Percentiles rank a stretch among this genome's conserved stretches.
These are phyloP conservation scores for Augochlora pura DNA, from an alignment of 1,140 invertebrate genomes.

Conservation along the genomic window DNA sequence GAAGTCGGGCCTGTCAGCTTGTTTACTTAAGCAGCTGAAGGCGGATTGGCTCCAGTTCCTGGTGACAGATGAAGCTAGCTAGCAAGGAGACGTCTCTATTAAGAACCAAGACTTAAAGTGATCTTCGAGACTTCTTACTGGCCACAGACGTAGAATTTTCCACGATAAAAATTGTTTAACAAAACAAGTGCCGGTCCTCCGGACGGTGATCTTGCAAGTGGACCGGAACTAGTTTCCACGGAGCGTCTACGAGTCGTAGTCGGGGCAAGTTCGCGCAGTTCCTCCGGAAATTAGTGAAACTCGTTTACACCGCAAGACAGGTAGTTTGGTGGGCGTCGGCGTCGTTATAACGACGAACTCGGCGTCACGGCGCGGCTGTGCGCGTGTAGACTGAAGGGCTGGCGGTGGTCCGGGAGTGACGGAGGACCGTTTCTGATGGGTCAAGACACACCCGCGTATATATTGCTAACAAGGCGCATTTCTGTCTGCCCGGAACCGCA, in stretches of 20 bases:
- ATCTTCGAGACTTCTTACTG: too few species aligned
- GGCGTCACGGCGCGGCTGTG: not conserved
- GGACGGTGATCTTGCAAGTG: too few species aligned
- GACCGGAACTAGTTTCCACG: slow-evolving; percentile 25
- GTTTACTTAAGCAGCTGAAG: too few species aligned
- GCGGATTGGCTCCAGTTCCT: too few species aligned
- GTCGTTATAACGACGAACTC: slow-evolving; percentile 54
- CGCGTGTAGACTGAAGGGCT: not conserved
- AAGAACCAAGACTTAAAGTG: too few species aligned
- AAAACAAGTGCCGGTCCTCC: too few species aligned
- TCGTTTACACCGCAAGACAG: slow-evolving; percentile 61
- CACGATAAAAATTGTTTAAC: too few species aligned
- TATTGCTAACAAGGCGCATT: slow-evolving; percentile 54
- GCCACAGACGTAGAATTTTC: too few species aligned
- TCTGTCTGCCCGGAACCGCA: slow-evolving; percentile 8
- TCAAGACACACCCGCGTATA: slow-evolving; percentile 33
- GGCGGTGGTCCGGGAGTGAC: not conserved
- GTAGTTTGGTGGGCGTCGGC: slow-evolving; percentile 50
- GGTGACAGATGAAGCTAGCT: too few species aligned
- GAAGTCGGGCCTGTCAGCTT: too few species aligned
- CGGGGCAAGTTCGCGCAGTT: slow-evolving; percentile 50
- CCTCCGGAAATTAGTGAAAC: slow-evolving; percentile 59
- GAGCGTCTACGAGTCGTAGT: slow-evolving; percentile 34
- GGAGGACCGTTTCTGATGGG: slow-evolving; percentile 13
- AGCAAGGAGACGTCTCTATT: too few species aligned